phyloP scores from a whole-genome alignment of 2,888 invertebrate species.

The Tetramorium bicarinatum region DNA sequence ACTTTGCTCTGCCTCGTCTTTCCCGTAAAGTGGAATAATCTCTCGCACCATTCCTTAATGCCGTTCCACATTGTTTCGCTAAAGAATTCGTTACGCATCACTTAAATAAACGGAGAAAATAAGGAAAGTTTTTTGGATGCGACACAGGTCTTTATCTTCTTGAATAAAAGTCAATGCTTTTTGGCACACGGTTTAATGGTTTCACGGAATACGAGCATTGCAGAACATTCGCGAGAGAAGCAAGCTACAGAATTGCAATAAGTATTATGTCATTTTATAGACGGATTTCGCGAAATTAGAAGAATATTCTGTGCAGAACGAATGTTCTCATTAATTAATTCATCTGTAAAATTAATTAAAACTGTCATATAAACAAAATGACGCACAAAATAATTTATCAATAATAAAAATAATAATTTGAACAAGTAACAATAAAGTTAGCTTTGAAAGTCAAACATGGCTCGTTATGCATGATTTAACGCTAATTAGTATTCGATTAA shows the following conservation, averaged over 20 bases:
- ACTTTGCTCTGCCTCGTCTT: slow-evolving; percentile 36
- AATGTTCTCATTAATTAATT: not conserved
- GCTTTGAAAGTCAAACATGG: too few species aligned
- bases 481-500: too few species aligned
- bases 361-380: not conserved
- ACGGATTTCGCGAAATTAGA: not conserved
- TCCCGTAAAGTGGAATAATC: slow-evolving; percentile 37
- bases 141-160: slow-evolving; percentile 35
- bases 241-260: not conserved
- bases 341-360: not conserved
- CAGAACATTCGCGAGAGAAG: not conserved
- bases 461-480: too few species aligned
- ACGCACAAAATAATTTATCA: not conserved
- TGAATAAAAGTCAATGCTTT: slow-evolving; percentile 12
- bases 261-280: not conserved
- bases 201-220: not conserved
- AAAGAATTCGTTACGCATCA: slow-evolving; percentile 37
- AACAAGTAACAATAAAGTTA: too few species aligned
- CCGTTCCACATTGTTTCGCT: slow-evolving; percentile 25
- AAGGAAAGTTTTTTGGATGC: slow-evolving; percentile 19
- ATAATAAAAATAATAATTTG: not conserved
- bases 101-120: slow-evolving; percentile 41
- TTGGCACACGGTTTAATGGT: slow-evolving; percentile 10
- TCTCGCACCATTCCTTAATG: slow-evolving; percentile 27
- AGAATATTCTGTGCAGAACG: not conserved